Evolutionary conservation across 2,888 invertebrate species (phyloP).

Genomic region (Andrena haemorrhoa): DNA sequence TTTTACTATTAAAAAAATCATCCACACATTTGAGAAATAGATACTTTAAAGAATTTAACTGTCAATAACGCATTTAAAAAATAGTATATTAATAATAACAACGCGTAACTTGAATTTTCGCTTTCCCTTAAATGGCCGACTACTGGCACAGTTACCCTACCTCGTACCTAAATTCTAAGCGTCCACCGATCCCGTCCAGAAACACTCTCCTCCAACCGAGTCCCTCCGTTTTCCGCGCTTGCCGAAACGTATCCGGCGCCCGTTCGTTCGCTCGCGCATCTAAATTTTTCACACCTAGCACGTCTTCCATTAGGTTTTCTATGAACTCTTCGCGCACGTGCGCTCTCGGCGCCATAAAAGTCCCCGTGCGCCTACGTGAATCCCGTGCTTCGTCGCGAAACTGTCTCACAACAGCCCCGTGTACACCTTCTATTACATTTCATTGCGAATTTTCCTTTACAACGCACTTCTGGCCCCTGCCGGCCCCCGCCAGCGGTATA

Average conservation of each 20-base stretch:
- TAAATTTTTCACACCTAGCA: slow-evolving; percentile 45
- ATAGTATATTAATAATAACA: too few relatives aligned
- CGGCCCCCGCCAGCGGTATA: neutral
- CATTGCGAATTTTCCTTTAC: slow-evolving; percentile 25
- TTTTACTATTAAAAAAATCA: too few relatives aligned
- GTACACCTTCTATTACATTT: slow-evolving; percentile 37
- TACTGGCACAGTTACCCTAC: too few relatives aligned
- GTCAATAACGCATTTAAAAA: too few relatives aligned
- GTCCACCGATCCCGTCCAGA: too few relatives aligned
- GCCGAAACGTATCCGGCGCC: neutral
- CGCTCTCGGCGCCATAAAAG: slow-evolving; percentile 15
- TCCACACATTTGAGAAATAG: too few relatives aligned
- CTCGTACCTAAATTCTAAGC: too few relatives aligned
- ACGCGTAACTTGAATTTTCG: too few relatives aligned
- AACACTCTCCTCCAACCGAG: neutral
- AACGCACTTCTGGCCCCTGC: neutral
- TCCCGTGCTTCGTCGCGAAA: slow-evolving; percentile 7
- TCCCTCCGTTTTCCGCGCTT: neutral
- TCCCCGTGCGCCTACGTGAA: neutral
- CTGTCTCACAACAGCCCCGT: slow-evolving; percentile 13
- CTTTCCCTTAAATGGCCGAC: too few relatives aligned
- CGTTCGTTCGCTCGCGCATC: neutral
- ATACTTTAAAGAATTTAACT: too few relatives aligned
- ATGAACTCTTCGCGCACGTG: slow-evolving; percentile 41
- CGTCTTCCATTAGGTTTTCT: slow-evolving; percentile 46